Base-by-base conservation (phyloP, 2,797 vertebrate species). In the Serranus cabrilla region DNA sequence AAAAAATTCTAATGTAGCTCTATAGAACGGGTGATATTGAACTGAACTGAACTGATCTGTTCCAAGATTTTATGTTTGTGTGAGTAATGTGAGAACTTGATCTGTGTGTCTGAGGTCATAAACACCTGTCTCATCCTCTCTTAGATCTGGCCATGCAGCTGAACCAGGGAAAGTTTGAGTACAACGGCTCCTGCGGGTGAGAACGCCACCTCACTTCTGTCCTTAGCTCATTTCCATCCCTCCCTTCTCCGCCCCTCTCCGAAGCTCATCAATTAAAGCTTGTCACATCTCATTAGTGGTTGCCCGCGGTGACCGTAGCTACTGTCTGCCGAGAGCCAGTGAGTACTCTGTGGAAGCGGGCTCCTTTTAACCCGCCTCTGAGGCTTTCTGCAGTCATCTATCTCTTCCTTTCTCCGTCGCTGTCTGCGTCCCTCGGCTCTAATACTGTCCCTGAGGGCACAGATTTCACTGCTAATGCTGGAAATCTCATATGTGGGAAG, bases 81-180 rank as follows among this genome's bases (percentile, higher is more conserved):
- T 54, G 25, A 47, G 9, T 40, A 14, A 60, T 23, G 23, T 55
- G 10, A 59, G 17, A 14, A 27, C 27, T 27, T 5, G 0, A n/a
- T n/a, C n/a, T 11, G 2, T 40, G 4, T 52, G 2, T 60, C 13
- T 71, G 6, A 10, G 34, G 62, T 60, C 14, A 16, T 81, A 31
- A 74, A 58, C 27, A 17, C 23, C 7, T 93, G 31, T 94, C 78
- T 89, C 86, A 62, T 46, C 51, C 39, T 74, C 42, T 14, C 55
- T 92, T 95, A 99, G 98, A 99, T 96, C 94, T 99, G 94, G 97
- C 98, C 79, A 99, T 99, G 98, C 98, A 99, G 88, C 78, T 99
- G 93, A 99, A 99, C 94, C 98, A 98, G 95, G 98, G 98, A 23
- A 99, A 99, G 95, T 99, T 96, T 90, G 98, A 99, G 90, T 99